Evolutionary conservation across 2,113 vertebrate species (phyloP), one percentile per base, ranked within the genome.

Genomic region (Ictalurus furcatus): DNA sequence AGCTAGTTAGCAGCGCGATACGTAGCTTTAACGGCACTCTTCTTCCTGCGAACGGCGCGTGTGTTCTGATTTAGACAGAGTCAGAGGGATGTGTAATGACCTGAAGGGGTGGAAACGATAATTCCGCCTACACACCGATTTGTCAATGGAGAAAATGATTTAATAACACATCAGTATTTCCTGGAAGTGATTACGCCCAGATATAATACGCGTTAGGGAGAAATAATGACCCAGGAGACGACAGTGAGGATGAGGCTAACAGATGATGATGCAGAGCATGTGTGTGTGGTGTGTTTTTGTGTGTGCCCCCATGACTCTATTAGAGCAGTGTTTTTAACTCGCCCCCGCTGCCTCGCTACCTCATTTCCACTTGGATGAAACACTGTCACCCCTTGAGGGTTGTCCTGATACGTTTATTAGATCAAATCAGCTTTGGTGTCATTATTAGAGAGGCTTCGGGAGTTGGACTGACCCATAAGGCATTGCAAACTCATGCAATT

Each of bases 121-220:
- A 83, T 83, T 83, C 79, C 4, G 23, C 65, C 52, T 19, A 73
- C 79, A 37, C 52, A 5, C 12, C 16, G 71, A 78, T 78, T 61
- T n/a, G 34, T n/a, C 52, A 23, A 73, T 44, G 34, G 52, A 67
- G 61, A 88, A 73, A 73, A 88, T 88, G 87, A 88, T 88, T 81
- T 71, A 88, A 82, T 87, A 67, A 82, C 59, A 88, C 87, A 56
- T 71, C 48, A 56, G 19, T 25, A 34, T 82, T 82, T 88, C 87
- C 78, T 44, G 30, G 52, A 58, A 88, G 79, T 40, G 52, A 88
- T 83, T 73, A 88, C 21, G 30, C 63, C 79, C 79, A 71, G 52
- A 59, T n/a, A 71, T 12, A 81, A 34, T 56, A 71, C 2, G 52
- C 13, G 56, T 40, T 23, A 59, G 17, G n/a, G n/a, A 34, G 48